These are phyloP conservation scores for Drosophila conformis DNA, from an alignment of 2,888 invertebrate genomes.

Conservation along the genomic window DNA sequence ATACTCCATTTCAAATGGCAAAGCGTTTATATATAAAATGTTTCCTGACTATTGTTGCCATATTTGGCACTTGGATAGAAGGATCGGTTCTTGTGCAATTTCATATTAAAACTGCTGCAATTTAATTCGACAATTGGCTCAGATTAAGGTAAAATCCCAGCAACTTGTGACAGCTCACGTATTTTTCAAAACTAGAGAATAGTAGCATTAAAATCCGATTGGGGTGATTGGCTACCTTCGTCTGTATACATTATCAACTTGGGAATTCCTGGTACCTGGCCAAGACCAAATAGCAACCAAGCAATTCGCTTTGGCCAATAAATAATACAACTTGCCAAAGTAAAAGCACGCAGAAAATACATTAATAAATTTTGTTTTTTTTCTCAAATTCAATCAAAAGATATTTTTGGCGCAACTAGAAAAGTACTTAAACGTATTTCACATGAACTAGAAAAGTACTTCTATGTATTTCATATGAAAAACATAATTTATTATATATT, in stretches of 20 bases:
- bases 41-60: slow-evolving; percentile 11
- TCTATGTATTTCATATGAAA: not conserved
- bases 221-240: slow-evolving; percentile 24
- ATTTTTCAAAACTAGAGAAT: slow-evolving; percentile 20
- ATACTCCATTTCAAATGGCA: not conserved
- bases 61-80: slow-evolving; percentile 6
- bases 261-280: slow-evolving; percentile 1
- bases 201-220: slow-evolving; percentile 4
- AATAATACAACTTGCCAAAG: slow-evolving; percentile 22
- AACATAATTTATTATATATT: not conserved
- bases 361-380: slow-evolving; percentile 18
- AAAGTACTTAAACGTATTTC: not conserved
- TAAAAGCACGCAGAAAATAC: slow-evolving; percentile 23
- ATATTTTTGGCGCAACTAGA: not conserved
- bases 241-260: slow-evolving; percentile 11
- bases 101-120: slow-evolving; percentile 2
- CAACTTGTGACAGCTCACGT: slow-evolving; percentile 50
- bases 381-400: slow-evolving; percentile 6
- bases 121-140: slow-evolving; percentile 23
- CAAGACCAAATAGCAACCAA: slow-evolving; percentile 19
- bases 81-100: slow-evolving; percentile 12
- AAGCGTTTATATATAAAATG: not conserved
- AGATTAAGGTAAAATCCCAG: slow-evolving; percentile 14
- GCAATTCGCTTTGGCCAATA: slow-evolving; percentile 32
- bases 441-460: not conserved